Conservation (phyloP, 2,888 invertebrate genomes). For the Archips xylosteana region DNA sequence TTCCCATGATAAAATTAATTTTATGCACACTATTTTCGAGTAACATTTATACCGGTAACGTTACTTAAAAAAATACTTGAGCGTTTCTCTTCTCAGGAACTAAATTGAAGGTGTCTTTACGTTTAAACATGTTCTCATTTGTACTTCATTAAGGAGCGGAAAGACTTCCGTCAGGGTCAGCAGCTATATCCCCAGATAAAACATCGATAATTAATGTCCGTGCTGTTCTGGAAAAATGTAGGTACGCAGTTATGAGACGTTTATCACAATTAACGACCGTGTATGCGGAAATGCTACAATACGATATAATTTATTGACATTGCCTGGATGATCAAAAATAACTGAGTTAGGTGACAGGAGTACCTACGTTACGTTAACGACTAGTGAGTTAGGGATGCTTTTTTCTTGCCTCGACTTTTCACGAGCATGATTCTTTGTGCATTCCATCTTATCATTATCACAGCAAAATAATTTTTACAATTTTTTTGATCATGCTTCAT, state of each 20-base stretch:
- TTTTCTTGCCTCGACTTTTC: too few species aligned
- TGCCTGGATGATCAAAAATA: not conserved
- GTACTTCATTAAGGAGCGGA: slow-evolving; percentile 23
- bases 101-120: not conserved
- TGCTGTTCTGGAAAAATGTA: slow-evolving; percentile 48
- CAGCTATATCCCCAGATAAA: slow-evolving; percentile 47
- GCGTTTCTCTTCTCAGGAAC: not conserved
- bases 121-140: slow-evolving; percentile 1
- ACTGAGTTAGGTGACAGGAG: too few species aligned
- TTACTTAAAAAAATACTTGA: not conserved
- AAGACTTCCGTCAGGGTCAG: slow-evolving; percentile 40
- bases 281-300: slow-evolving; percentile 31
- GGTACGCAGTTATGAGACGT: slow-evolving; percentile 25
- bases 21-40: not conserved
- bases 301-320: not conserved
- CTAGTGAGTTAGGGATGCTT: too few species aligned
- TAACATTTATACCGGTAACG: not conserved
- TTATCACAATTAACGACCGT: slow-evolving; percentile 45
- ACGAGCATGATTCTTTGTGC: too few species aligned
- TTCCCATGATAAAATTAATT: not conserved
- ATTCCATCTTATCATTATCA: too few species aligned
- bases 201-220: slow-evolving; percentile 50
- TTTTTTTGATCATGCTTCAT: too few species aligned
- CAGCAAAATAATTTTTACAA: too few species aligned
- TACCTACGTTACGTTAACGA: too few species aligned